A percentile compares a stretch with the other conserved stretches of the same genome.
These are phyloP conservation scores for Sclerodermus sp. DNA, from an alignment of 2,888 invertebrate species.

Conservation along the genomic window DNA sequence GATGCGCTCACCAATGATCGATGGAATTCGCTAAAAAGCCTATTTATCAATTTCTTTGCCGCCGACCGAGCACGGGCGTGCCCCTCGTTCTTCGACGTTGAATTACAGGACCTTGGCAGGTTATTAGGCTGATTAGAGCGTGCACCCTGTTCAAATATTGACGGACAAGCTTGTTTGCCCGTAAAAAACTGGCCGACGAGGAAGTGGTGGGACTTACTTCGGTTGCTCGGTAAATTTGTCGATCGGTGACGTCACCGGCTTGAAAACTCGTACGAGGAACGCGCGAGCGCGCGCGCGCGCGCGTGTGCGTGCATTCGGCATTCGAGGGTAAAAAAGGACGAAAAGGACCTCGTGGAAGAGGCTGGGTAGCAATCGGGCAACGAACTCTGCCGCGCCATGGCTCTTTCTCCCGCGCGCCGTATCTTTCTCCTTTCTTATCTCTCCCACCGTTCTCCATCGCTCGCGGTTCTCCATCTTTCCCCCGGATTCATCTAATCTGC, in stretches of 20 bases:
- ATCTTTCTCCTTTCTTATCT: slow-evolving; percentile 10
- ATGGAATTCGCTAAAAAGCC: too few relatives aligned
- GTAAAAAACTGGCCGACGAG: too few relatives aligned
- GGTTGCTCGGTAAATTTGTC: slow-evolving; percentile 27
- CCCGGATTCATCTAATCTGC: slow-evolving; percentile 20
- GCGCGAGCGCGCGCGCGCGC: not conserved
- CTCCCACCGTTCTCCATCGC: not conserved
- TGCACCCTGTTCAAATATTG: too few relatives aligned
- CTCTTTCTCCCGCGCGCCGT: slow-evolving; percentile 15
- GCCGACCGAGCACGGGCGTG: too few relatives aligned
- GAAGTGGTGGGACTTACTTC: too few relatives aligned
- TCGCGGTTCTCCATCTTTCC: slow-evolving; percentile 20
- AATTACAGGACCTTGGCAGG: too few relatives aligned
- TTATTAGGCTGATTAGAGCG: too few relatives aligned
- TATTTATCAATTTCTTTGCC: too few relatives aligned
- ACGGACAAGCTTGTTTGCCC: too few relatives aligned
- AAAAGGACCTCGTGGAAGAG: slow-evolving; percentile 3
- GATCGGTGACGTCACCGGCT: slow-evolving; percentile 39
- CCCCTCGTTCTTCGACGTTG: too few relatives aligned
- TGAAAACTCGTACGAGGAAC: too few relatives aligned
- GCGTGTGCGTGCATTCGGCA: slow-evolving; percentile 24
- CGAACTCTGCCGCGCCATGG: slow-evolving; percentile 37
- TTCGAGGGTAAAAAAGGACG: slow-evolving; percentile 14
- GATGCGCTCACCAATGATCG: too few relatives aligned
- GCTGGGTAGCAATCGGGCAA: slow-evolving; percentile 45